phyloP scores from a whole-genome alignment of 2,113 vertebrate genomes.

The Nerophis lumbriciformis region DNA sequence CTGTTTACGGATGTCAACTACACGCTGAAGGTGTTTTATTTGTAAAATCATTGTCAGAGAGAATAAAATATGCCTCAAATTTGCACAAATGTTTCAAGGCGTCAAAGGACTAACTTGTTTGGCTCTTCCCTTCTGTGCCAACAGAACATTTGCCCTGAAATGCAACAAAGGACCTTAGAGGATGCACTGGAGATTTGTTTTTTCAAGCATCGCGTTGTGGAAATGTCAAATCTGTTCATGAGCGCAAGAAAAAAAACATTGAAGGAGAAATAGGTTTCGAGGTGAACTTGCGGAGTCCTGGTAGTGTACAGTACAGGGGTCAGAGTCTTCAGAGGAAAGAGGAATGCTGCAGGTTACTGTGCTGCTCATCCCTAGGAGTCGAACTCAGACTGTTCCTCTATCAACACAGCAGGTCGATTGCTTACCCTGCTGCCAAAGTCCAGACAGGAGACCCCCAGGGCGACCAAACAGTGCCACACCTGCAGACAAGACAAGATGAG shows the following conservation, averaged over 20 bases:
- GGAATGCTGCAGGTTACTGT: conserved; percentile 44
- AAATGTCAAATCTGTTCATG: conserved; percentile 14
- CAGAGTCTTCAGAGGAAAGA: conserved; percentile 37
- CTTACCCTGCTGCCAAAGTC: conserved; percentile 84
- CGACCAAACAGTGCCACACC: conserved; percentile 85
- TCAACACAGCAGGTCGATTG: conserved; percentile 70
- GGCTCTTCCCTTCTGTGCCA: too few relatives aligned
- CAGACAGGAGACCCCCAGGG: conserved; percentile 82
- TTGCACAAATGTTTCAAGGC: too few relatives aligned
- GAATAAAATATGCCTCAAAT: too few relatives aligned
- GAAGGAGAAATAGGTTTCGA: conserved; percentile 17
- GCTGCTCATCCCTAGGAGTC: conserved; percentile 57
- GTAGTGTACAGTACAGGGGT: conserved; percentile 27
- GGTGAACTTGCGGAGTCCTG: conserved; percentile 18
- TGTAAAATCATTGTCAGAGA: not conserved
- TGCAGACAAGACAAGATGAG: conserved; percentile 55
- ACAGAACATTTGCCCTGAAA: too few relatives aligned
- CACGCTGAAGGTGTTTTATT: not conserved
- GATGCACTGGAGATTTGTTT: not conserved
- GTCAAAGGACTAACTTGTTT: too few relatives aligned
- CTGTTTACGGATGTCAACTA: not conserved
- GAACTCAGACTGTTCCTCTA: conserved; percentile 67
- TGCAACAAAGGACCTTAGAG: too few relatives aligned
- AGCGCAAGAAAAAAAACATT: conserved; percentile 9
- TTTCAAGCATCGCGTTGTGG: conserved; percentile 1